Evolutionary conservation across 2,888 invertebrate species (phyloP).

Genomic region (Cetonia aurata): DNA sequence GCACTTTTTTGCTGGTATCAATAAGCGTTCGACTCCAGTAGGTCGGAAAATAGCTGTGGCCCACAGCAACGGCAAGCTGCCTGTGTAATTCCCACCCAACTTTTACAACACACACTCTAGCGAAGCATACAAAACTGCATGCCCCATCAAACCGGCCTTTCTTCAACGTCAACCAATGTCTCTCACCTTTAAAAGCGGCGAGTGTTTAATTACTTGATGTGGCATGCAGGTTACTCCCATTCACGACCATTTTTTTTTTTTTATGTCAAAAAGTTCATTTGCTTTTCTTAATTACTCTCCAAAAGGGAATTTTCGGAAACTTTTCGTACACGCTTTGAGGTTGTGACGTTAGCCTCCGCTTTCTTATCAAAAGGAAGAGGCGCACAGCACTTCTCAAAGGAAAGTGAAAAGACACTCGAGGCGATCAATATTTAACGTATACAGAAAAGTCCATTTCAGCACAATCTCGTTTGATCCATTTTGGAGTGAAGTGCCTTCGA

Average conservation of each 20-base stretch:
- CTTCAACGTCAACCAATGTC: background rate
- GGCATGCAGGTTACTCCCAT: conserved; percentile 28
- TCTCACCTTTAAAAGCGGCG: background rate
- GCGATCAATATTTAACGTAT: conserved; percentile 31
- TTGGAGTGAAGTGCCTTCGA: background rate
- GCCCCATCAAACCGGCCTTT: conserved; percentile 15
- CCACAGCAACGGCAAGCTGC: conserved; percentile 80
- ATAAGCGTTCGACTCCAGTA: conserved; percentile 65
- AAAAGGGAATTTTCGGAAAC: too few relatives aligned
- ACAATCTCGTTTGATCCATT: conserved; percentile 18
- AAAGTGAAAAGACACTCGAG: conserved; percentile 12
- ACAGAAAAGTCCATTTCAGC: conserved; percentile 1
- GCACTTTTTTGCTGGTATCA: conserved; percentile 58
- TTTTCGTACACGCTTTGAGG: too few relatives aligned
- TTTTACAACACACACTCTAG: conserved; percentile 56
- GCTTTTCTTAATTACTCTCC: background rate
- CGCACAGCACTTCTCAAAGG: background rate
- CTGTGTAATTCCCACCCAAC: conserved; percentile 67
- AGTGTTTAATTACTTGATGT: conserved; percentile 21
- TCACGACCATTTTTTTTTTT: background rate
- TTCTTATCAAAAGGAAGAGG: background rate
- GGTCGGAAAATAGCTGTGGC: conserved; percentile 69
- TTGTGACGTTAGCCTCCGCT: too few relatives aligned
- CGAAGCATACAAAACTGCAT: conserved; percentile 49
- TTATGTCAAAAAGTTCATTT: conserved; percentile 9